These are phyloP conservation scores for Tiliacea aurago DNA, from an alignment of 2,888 invertebrate genomes.

Conservation along the genomic window DNA sequence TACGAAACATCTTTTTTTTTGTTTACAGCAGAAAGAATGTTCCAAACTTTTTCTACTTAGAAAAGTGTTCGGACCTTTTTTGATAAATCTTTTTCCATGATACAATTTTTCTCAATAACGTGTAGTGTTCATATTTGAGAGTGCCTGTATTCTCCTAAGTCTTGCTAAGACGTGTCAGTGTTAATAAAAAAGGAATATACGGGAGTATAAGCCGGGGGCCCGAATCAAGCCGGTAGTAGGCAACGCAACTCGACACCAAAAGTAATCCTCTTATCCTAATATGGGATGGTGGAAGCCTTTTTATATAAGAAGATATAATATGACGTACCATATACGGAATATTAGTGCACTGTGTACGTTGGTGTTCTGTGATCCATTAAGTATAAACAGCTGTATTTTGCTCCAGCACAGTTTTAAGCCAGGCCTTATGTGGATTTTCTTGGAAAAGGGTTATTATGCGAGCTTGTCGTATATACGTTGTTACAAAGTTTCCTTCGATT, in stretches of 20 bases:
- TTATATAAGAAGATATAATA: constrained; percentile 69
- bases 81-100: constrained; percentile 57
- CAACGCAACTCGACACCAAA: constrained; percentile 74
- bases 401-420: constrained; percentile 44
- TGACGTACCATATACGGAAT: constrained; percentile 49
- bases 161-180: constrained; percentile 59
- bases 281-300: constrained; percentile 80
- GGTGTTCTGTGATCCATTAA: constrained; percentile 40
- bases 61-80: constrained; percentile 51
- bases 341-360: constrained; percentile 55
- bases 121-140: constrained; percentile 52
- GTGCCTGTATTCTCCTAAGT: constrained; percentile 50
- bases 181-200: constrained; percentile 65
- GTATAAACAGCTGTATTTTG: constrained; percentile 48
- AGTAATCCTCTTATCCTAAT: constrained; percentile 84
- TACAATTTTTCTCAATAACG: constrained; percentile 51
- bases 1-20: constrained; percentile 27
- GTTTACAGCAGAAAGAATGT: constrained; percentile 45
- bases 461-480: constrained; percentile 20
- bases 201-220: constrained; percentile 45
- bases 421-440: constrained; percentile 36
- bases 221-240: constrained; percentile 56
- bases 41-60: constrained; percentile 41
- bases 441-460: constrained; percentile 8
- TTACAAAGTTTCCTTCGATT: constrained; percentile 10